Conservation (phyloP, 2,888 invertebrate genomes). For the Eupithecia vulgata region DNA sequence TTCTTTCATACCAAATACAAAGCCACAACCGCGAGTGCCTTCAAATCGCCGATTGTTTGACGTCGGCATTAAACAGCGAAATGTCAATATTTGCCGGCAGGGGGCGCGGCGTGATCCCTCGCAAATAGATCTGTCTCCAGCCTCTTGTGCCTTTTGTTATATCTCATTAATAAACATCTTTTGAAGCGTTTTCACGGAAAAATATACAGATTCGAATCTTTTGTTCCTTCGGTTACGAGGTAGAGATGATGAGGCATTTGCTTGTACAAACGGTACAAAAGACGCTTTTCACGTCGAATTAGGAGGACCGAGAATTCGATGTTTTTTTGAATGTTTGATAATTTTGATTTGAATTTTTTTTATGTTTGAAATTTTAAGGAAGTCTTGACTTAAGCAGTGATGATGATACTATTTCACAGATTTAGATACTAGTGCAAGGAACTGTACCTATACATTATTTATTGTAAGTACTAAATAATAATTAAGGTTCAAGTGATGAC, state of each 20-base stretch:
- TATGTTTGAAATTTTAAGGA: not conserved
- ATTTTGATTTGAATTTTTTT: not conserved
- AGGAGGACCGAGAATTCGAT: not conserved
- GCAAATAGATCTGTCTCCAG: conserved; percentile 64
- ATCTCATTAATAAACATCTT: conserved; percentile 67
- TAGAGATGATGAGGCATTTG: not conserved
- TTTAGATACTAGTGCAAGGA: not conserved
- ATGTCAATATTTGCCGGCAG: conserved; percentile 79
- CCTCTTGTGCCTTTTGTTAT: conserved; percentile 56
- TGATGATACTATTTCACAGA: not conserved
- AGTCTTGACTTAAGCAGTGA: not conserved
- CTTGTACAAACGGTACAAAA: not conserved
- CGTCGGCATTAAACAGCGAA: conserved; percentile 82
- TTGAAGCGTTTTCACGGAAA: conserved; percentile 39
- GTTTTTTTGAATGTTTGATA: not conserved
- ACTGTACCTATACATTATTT: too few species aligned
- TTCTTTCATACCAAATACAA: conserved; percentile 35
- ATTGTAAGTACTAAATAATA: not conserved
- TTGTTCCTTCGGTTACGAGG: not conserved
- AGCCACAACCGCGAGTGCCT: conserved; percentile 48
- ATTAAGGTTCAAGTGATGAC: not conserved
- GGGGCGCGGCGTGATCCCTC: conserved; percentile 70
- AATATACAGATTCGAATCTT: conserved; percentile 33
- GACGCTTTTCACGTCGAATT: not conserved
- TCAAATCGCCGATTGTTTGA: conserved; percentile 81